Percentiles rank a stretch among this genome's conserved stretches.
Evolutionary conservation across 2,888 invertebrate species (phyloP).

Genomic region (Plutella xylostella): DNA sequence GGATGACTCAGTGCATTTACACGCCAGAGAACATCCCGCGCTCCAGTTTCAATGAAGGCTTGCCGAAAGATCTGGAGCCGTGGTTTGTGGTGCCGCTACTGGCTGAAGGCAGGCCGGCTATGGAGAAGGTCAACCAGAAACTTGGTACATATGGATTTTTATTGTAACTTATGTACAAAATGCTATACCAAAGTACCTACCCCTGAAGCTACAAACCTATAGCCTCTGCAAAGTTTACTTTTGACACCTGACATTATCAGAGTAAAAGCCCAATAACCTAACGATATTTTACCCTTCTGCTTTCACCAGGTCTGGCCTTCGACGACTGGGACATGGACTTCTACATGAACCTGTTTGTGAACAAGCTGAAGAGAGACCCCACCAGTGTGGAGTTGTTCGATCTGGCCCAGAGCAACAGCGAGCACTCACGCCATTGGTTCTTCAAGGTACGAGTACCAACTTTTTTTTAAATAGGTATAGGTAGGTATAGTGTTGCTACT

Average conservation of each 20-base stretch:
- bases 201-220: neutral
- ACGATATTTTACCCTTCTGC: neutral
- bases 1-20: slow-evolving; percentile 94
- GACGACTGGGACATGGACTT: slow-evolving; percentile 93
- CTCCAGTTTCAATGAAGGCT: slow-evolving; percentile 75
- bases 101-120: slow-evolving; percentile 79
- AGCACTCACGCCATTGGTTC: slow-evolving; percentile 99
- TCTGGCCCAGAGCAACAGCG: slow-evolving; percentile 97
- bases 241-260: too few relatives aligned
- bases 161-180: neutral
- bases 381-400: slow-evolving; percentile 98
- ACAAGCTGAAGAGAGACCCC: slow-evolving; percentile 88
- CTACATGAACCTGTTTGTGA: slow-evolving; percentile 87
- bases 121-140: slow-evolving; percentile 83
- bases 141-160: slow-evolving; percentile 62
- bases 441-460: slow-evolving; percentile 73
- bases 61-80: slow-evolving; percentile 73
- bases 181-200: neutral
- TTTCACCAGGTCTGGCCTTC: slow-evolving; percentile 82
- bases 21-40: slow-evolving; percentile 72
- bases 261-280: neutral
- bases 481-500: too few relatives aligned
- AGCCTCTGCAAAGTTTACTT: neutral
- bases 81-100: slow-evolving; percentile 90
- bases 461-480: slow-evolving; percentile 6